Base-by-base conservation (phyloP, 1,140 invertebrate species). In the Anthonomus grandis region DNA sequence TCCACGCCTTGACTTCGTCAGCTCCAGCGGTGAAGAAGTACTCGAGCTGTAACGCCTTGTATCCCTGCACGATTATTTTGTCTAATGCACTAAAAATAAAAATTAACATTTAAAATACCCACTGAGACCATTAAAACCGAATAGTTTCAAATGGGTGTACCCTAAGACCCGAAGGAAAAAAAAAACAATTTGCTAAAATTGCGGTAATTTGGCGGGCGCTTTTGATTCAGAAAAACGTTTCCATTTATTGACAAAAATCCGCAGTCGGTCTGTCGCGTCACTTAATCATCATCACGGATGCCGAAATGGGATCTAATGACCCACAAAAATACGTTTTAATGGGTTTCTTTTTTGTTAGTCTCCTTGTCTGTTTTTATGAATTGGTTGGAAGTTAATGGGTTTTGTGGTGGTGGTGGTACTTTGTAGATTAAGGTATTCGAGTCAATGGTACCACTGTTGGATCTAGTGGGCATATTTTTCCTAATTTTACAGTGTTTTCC, bases 1-100 rank as follows among this genome's bases (percentile, higher is more conserved):
- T 99, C 97, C 97, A 99, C 6, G 95, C 95, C 76, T 97, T 98
- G 0, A 99, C 97, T 83, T 99, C 97, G 76, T 99, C 97, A 45
- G 87, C 82, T 9, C 97, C 97, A 19, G 86, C 80, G 4, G 97
- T 99, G 76, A 99, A 99, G 82, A 99, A 99, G 73, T 99, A 99
- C 68, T 92, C 89, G 41, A 97, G 76, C 64, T 95, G 91, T 18
- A 99, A 77, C 3, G 94, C 87, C 73, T 96, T 97, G 79, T 98
- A 99, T 39, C 97, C 97, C 70, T 90, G 93, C 0, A 95, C 80
- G 62, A 99, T 97, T 57, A 99, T 99, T 78, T 98, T 99, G 62
- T 97, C 94, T 64, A 99, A 77, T 25, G 90, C 85, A 75, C 91
- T 94, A 47, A 38, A 64, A 61, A 45, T 62, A 54, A 57, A 44